Evolutionary conservation across 2,888 invertebrate species (phyloP).

Genomic region (Copidosoma aretas): DNA sequence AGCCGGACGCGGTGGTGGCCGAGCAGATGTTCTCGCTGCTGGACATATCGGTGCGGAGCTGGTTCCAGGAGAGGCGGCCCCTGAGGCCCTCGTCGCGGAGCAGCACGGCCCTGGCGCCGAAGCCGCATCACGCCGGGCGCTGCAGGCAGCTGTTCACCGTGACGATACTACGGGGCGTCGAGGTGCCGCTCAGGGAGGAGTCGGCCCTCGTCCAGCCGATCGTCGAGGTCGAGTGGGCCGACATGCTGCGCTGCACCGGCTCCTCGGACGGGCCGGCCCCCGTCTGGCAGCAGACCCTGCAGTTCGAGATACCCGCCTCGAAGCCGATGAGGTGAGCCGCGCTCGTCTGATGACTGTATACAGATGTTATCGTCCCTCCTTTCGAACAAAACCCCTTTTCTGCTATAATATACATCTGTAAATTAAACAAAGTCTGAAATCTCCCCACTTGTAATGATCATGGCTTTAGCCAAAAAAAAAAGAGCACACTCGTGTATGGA

Average conservation of each 20-base stretch:
- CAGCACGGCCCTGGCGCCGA: constrained; percentile 31
- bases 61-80: constrained; percentile 51
- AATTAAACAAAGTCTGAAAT: too few species aligned
- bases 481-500: too few species aligned
- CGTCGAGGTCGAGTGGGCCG: constrained; percentile 57
- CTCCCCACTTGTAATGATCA: too few species aligned
- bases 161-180: constrained; percentile 56
- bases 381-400: too few species aligned
- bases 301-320: constrained; percentile 52
- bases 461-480: too few species aligned
- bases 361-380: too few species aligned
- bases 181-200: constrained; percentile 59
- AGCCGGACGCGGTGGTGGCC: constrained; percentile 52
- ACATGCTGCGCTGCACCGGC: constrained; percentile 47
- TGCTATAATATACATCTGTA: too few species aligned
- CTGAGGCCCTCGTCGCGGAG: constrained; percentile 45
- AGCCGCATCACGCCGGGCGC: constrained; percentile 45
- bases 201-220: constrained; percentile 57
- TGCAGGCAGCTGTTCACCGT: constrained; percentile 52
- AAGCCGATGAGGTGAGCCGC: constrained; percentile 31
- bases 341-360: too few species aligned
- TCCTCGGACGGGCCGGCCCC: constrained; percentile 58
- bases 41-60: constrained; percentile 51
- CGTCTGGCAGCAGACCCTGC: constrained; percentile 58
- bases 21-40: constrained; percentile 55